Evolutionary conservation across 2,797 vertebrate genomes (phyloP), one percentile per base, ranked within the genome.

Genomic region (Coilia nasus): DNA sequence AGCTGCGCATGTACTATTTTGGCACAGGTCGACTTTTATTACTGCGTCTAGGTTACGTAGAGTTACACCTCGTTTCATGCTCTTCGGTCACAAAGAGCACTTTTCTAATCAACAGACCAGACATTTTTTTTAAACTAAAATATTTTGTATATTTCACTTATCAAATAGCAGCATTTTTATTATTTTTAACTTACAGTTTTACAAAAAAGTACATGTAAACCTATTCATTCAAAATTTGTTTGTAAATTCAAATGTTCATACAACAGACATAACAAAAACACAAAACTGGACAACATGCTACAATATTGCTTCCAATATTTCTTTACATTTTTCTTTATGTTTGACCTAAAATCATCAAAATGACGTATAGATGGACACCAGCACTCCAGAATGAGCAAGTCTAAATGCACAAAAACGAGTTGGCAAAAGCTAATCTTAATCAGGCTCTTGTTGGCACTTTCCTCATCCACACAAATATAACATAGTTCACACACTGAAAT

Each of bases 241-340:
- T 96, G 93, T 96, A 96, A 95, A 95, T 95, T 94, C 95, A 96
- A 96, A 95, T 93, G 94, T 96, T 95, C 94, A 93, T 96, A 96
- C 95, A 95, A 96, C 95, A 93, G 95, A 96, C 95, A 95, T 95
- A 90, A 91, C 89, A 90, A 93, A 95, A 96, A 96, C 95, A 96
- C 95, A 96, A 96, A 96, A 96, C 95, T 95, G 94, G 95, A 96
- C 95, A 93, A 96, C 95, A 96, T 96, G 95, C 95, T 96, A 96
- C 95, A 96, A 96, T 96, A 96, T 96, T 96, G 95, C 95, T 96
- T 96, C 95, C 95, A 95, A 95, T 96, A 96, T 95, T 90, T 96
- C 95, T 96, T 96, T 95, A 96, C 93, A 95, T 96, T 96, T 96
- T 95, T 95, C 94, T 95, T 95, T 95, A 94, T 94, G 95, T 96